A percentile compares a stretch with the other conserved stretches of the same genome.
Evolutionary conservation across 2,888 invertebrate species (phyloP).

Genomic region (Acutogordius australiensis): DNA sequence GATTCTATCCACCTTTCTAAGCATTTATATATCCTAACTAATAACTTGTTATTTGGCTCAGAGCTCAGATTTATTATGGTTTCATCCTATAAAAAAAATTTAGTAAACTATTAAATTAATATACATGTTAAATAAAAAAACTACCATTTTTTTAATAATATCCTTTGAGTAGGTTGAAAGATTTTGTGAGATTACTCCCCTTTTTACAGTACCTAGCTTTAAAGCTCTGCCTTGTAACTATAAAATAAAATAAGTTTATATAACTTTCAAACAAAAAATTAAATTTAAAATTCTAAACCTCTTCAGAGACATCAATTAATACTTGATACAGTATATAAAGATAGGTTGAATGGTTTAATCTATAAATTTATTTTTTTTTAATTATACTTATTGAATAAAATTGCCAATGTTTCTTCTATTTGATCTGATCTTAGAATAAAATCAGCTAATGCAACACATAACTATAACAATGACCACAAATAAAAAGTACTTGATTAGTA

Average conservation of each 20-base stretch:
- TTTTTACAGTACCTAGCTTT: neutral
- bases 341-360: neutral
- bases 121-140: neutral
- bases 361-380: neutral
- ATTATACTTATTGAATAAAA: neutral
- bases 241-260: neutral
- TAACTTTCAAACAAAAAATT: neutral
- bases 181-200: neutral
- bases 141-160: neutral
- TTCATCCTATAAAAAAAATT: neutral
- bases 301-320: neutral
- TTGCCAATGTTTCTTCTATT: neutral
- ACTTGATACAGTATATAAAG: neutral
- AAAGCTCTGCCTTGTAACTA: neutral
- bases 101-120: neutral
- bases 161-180: neutral
- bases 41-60: neutral
- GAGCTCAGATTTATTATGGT: neutral
- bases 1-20: neutral
- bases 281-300: neutral
- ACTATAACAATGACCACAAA: neutral
- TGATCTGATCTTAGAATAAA: neutral
- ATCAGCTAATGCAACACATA: constrained; percentile 5
- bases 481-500: constrained; percentile 5
- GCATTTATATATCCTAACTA: neutral